Base-by-base conservation (phyloP, 2,797 vertebrate species). In the Astyanax mexicanus region DNA sequence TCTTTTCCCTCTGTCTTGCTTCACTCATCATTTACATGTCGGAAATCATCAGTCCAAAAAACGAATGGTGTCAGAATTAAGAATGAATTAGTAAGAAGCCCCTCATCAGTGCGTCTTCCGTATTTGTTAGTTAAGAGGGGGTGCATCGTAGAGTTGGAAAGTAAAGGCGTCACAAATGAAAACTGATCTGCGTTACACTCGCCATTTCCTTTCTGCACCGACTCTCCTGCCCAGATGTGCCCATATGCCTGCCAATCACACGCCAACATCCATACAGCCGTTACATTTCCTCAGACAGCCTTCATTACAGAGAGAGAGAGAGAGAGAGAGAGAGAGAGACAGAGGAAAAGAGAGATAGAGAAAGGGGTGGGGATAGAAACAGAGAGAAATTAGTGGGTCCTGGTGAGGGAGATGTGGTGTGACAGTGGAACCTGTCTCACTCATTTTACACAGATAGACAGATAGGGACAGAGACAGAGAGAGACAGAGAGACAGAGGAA, bases 181-280 rank as follows among this genome's bases (percentile, higher is more conserved):
- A 79, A 80, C 80, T 72, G 58, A 80, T 62, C 23, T n/a, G 19
- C 60, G 80, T 75, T 83, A 54, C 55, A 81, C 75, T 77, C 81
- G 83, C 78, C 85, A 74, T 80, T 55, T 77, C 55, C 40, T 68
- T 55, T 57, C 29, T 75, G 38, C 32, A n/a, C n/a, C n/a, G n/a
- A n/a, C n/a, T n/a, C n/a, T n/a, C n/a, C n/a, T n/a, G 83, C 70
- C 70, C 80, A 75, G 57, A 74, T 75, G 67, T 51, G 80, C 35
- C 74, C 69, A 69, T 64, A 84, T 72, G 78, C 75, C 65, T 81
- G 81, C 72, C 79, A 78, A 79, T 67, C 80, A 66, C 61, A 77
- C 64, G 44, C 51, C 68, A 42, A 62, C 35, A 75, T 73, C 72
- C 69, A 66, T 78, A 83, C 78, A 75, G 65, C 61, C 69, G 35